phyloP scores from a whole-genome alignment of 2,113 vertebrate species.

The Coturnix japonica region DNA sequence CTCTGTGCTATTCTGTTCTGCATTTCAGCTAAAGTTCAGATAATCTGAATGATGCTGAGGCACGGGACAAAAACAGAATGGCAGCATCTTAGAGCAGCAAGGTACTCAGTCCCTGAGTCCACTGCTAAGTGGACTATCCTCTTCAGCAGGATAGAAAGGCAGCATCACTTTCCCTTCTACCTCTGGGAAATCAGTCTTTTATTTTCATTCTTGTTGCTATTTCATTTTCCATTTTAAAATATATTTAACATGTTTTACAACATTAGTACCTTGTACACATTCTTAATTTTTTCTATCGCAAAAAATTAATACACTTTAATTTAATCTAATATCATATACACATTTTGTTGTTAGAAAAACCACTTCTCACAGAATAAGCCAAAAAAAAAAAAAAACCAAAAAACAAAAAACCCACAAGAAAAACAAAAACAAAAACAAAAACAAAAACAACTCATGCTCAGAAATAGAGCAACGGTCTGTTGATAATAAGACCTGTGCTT shows the following conservation, averaged over 20 bases:
- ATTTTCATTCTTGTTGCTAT: not conserved
- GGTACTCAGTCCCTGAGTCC: not conserved
- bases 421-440: not conserved
- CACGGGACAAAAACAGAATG: not conserved
- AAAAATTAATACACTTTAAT: not conserved
- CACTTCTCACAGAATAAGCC: not conserved
- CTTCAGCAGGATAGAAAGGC: not conserved
- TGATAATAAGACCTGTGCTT: not conserved
- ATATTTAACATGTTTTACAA: fast-evolving
- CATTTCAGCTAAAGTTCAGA: not conserved
- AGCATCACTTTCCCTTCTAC: not conserved
- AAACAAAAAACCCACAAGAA: not conserved
- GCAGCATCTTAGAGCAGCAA: not conserved
- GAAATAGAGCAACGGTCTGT: not conserved
- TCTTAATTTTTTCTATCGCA: not conserved
- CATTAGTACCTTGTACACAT: not conserved
- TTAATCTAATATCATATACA: not conserved
- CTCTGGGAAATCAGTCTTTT: not conserved
- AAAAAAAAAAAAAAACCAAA: no score
- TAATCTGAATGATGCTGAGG: not conserved
- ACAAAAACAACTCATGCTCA: not conserved
- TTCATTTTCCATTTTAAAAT: not conserved
- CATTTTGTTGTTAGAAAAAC: not conserved
- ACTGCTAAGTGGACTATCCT: fast-evolving
- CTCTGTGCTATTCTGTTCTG: not conserved